Conservation (phyloP, 2,113 vertebrate species). For the Ciconia maguari region DNA sequence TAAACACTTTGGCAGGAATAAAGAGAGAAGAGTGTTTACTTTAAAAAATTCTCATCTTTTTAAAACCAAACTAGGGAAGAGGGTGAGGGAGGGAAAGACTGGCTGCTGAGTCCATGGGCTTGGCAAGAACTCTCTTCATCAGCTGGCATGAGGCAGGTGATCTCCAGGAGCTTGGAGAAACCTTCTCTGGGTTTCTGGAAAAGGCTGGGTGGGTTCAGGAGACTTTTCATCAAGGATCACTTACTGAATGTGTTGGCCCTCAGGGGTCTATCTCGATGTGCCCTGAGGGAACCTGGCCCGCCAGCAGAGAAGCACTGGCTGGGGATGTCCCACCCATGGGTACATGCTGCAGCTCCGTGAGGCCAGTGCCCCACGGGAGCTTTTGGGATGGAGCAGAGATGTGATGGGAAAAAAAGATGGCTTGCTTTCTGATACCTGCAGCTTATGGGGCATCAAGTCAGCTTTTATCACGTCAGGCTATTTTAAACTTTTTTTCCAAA, state of each 20-base stretch:
- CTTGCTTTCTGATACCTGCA: not conserved
- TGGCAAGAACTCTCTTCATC: not conserved
- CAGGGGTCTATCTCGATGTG: not conserved
- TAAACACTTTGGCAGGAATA: not conserved
- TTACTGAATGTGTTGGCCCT: not conserved
- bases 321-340: not conserved
- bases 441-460: not conserved
- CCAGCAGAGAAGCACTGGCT: not conserved
- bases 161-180: not conserved
- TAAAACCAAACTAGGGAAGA: not conserved
- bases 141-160: not conserved
- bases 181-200: not conserved
- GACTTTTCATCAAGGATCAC: not conserved
- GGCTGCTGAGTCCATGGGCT: not conserved
- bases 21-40: not conserved
- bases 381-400: not conserved
- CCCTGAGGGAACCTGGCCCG: not conserved
- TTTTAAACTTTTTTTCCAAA: not conserved
- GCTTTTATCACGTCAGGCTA: not conserved
- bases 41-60: not conserved
- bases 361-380: rapidly evolving
- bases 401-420: not conserved
- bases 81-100: not conserved
- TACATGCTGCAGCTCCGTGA: not conserved
- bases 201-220: not conserved